Evolutionary conservation across 2,888 invertebrate species (phyloP).

Genomic region (Drosophila cyrtoloma): DNA sequence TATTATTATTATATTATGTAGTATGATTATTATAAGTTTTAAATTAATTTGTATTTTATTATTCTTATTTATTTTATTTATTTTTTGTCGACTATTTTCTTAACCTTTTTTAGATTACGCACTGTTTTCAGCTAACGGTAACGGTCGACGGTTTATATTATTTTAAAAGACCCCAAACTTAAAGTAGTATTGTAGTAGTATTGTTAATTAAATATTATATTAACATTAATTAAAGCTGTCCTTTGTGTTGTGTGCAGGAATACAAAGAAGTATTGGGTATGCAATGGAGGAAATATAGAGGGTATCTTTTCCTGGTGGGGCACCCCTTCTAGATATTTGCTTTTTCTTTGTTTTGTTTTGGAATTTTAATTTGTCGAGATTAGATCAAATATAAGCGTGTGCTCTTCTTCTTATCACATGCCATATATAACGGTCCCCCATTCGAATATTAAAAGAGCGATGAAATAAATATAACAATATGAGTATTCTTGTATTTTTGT

Average conservation of each 20-base stretch:
- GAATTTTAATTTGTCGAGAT: slow-evolving; percentile 67
- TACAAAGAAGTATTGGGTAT: not conserved
- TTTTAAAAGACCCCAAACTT: too few relatives aligned
- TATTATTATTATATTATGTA: not conserved
- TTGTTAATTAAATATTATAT: not conserved
- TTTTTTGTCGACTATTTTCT: not conserved
- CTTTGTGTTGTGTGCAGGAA: not conserved
- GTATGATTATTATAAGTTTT: not conserved
- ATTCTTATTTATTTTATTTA: not conserved
- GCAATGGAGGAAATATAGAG: not conserved
- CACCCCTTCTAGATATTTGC: slow-evolving; percentile 12
- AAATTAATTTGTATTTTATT: not conserved
- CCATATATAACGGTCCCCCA: slow-evolving; percentile 7
- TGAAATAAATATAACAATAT: slow-evolving; percentile 16
- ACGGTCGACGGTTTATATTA: not conserved
- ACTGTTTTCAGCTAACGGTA: not conserved
- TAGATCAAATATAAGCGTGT: slow-evolving; percentile 50
- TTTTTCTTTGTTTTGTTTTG: not conserved
- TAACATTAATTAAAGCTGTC: not conserved
- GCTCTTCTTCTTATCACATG: slow-evolving; percentile 24
- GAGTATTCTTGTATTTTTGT: slow-evolving; percentile 12
- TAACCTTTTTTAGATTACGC: not conserved
- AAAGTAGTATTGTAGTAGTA: not conserved
- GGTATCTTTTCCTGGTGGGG: not conserved
- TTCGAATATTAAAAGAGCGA: slow-evolving; percentile 29